phyloP scores from a whole-genome alignment of 2,797 vertebrate genomes.

The Nyctalus aviator region DNA sequence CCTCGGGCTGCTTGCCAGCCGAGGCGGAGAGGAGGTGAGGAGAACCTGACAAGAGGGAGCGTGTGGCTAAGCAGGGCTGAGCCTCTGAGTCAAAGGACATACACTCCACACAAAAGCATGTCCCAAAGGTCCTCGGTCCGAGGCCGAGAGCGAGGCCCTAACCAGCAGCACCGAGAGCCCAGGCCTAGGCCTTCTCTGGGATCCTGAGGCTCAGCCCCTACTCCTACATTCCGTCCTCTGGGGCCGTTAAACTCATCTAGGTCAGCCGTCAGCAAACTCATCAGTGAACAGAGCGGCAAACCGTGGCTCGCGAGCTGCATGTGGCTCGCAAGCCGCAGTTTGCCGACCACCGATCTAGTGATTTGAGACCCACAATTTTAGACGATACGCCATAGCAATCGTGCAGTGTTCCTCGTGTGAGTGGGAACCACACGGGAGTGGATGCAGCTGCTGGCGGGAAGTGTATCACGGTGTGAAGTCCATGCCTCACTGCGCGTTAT shows the following conservation, averaged over 20 bases:
- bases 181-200: background rate
- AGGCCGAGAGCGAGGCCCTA: fast-evolving
- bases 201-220: background rate
- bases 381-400: background rate
- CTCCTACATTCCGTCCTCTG: fast-evolving
- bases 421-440: background rate
- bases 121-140: too few relatives aligned
- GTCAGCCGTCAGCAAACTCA: too few relatives aligned
- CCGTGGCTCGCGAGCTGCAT: too few relatives aligned
- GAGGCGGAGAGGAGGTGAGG: background rate
- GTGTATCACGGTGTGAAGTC: fast-evolving
- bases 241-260: background rate
- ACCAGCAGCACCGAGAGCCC: background rate
- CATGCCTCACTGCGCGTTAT: background rate
- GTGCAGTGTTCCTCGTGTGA: background rate
- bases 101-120: background rate
- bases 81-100: background rate
- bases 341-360: too few relatives aligned
- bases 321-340: too few relatives aligned
- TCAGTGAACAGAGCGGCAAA: too few relatives aligned
- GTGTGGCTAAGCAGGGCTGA: too few relatives aligned
- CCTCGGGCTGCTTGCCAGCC: background rate
- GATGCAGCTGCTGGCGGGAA: fast-evolving
- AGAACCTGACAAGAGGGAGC: background rate
- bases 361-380: too few relatives aligned